A percentile compares a stretch with the other conserved stretches of the same genome.
These are phyloP conservation scores for Lutjanus campechanus DNA, from an alignment of 2,797 vertebrate genomes.

Conservation along the genomic window DNA sequence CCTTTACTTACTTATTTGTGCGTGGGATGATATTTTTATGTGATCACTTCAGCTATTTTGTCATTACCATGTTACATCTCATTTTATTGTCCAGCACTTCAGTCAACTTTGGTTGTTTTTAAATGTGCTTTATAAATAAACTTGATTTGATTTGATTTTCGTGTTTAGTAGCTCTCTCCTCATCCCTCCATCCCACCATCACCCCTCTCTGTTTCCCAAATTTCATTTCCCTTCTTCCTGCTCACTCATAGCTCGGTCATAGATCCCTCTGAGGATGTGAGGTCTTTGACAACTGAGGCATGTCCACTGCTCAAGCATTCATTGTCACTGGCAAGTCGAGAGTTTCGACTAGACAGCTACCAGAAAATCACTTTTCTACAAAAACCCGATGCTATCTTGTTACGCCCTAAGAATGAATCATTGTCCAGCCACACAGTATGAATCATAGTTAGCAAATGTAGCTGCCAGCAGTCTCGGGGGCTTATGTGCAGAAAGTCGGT, in stretches of 20 bases:
- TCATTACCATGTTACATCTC: no score
- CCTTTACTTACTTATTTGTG: no score
- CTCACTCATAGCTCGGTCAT: slow-evolving; percentile 75
- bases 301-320: slow-evolving; percentile 77
- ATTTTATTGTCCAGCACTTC: no score
- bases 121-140: no score
- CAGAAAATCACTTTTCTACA: slow-evolving; percentile 72
- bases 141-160: not conserved
- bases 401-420: slow-evolving; percentile 72
- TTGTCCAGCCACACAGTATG: slow-evolving; percentile 67
- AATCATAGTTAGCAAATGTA: slow-evolving; percentile 68
- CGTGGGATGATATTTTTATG: no score
- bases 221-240: slow-evolving; percentile 78
- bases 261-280: slow-evolving; percentile 73
- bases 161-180: slow-evolving; percentile 24
- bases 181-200: slow-evolving; percentile 25
- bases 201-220: slow-evolving; percentile 64
- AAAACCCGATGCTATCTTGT: slow-evolving; percentile 69
- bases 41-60: no score
- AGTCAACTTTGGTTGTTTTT: no score
- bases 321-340: slow-evolving; percentile 66
- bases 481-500: slow-evolving; percentile 61
- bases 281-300: slow-evolving; percentile 78
- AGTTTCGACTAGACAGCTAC: slow-evolving; percentile 61
- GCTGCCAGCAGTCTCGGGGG: slow-evolving; percentile 52